Conservation (phyloP, 2,113 vertebrate genomes). For the Argyrosomus japonicus region DNA sequence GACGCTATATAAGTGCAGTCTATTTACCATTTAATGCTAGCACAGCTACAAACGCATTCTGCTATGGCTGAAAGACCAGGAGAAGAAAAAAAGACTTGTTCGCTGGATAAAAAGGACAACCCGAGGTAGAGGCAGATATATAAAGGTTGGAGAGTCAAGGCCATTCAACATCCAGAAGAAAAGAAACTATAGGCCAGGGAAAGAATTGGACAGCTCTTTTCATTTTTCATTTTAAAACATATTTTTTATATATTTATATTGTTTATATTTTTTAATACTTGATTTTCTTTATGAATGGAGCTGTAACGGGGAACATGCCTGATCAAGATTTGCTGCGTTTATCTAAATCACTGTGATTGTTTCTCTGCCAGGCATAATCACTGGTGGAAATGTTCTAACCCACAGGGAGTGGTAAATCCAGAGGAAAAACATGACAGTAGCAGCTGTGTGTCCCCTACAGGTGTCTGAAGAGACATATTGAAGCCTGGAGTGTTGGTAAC, state of each 20-base stretch:
- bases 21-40: too few relatives aligned
- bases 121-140: not conserved
- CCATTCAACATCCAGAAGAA: not conserved
- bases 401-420: not conserved
- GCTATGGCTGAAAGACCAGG: not conserved
- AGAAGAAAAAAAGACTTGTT: not conserved
- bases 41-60: not conserved
- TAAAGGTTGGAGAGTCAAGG: not conserved
- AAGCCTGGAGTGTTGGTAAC: not conserved
- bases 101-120: not conserved
- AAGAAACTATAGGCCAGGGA: not conserved
- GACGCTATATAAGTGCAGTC: too few relatives aligned
- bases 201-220: not conserved
- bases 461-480: conserved; percentile 3
- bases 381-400: not conserved
- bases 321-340: conserved; percentile 27
- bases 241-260: too few relatives aligned
- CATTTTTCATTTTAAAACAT: too few relatives aligned
- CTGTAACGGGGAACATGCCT: not conserved
- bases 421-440: not conserved
- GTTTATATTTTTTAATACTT: too few relatives aligned
- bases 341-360: conserved; percentile 19
- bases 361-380: conserved; percentile 5
- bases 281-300: not conserved
- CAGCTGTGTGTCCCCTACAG: not conserved